Evolutionary conservation across 2,797 vertebrate genomes (phyloP).

Genomic region (Garrulus glandarius): DNA sequence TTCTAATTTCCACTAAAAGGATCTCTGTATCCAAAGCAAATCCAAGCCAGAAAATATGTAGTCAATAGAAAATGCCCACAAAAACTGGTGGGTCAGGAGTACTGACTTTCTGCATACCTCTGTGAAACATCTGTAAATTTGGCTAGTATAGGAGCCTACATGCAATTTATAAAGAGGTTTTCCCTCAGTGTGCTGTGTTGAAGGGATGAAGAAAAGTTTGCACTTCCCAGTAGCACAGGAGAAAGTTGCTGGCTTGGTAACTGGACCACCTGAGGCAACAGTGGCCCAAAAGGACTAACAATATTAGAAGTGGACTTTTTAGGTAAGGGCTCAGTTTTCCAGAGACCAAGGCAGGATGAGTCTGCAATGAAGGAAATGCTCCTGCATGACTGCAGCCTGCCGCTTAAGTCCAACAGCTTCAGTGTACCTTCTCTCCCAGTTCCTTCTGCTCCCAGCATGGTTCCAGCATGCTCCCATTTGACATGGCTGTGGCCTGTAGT

Average conservation of each 20-base stretch:
- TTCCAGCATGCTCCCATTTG: accelerated
- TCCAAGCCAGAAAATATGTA: neutral
- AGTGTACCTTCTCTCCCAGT: neutral
- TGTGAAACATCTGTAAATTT: neutral
- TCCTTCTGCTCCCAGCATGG: neutral
- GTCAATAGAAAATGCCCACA: neutral
- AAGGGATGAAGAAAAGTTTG: neutral
- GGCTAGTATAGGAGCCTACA: too few relatives aligned
- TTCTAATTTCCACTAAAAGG: neutral
- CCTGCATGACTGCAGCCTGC: neutral
- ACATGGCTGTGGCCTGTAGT: too few relatives aligned
- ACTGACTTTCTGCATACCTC: neutral
- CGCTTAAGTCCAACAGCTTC: neutral
- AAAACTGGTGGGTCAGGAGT: neutral
- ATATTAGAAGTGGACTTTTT: neutral
- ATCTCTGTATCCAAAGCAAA: neutral
- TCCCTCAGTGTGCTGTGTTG: neutral
- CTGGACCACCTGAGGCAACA: neutral
- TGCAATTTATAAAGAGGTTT: neutral
- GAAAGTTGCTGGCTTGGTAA: neutral
- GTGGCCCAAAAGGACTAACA: neutral
- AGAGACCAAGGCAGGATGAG: neutral
- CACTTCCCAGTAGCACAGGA: neutral
- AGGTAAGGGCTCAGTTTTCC: neutral
- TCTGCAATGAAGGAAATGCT: neutral